These are phyloP conservation scores for Drosophila paracracens DNA, from an alignment of 2,888 invertebrate species.

Conservation along the genomic window DNA sequence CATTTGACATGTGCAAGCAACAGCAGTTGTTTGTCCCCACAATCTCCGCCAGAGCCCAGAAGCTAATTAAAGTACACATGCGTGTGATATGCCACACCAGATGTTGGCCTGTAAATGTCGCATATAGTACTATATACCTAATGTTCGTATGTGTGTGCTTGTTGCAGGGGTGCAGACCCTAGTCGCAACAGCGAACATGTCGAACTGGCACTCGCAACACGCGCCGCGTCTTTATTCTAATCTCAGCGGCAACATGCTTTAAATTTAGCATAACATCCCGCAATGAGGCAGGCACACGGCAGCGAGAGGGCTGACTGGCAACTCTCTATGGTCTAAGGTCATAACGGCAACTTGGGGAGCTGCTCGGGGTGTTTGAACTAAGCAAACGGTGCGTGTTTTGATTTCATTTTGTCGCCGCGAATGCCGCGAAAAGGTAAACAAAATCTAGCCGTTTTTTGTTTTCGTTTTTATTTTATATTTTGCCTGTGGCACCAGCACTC, in stretches of 20 bases:
- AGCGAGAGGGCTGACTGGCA: conserved; percentile 17
- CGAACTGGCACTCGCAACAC: conserved; percentile 46
- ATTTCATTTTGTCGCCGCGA: conserved; percentile 72
- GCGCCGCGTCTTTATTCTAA: conserved; percentile 66
- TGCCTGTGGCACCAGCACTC: conserved; percentile 40
- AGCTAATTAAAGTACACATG: conserved; percentile 78
- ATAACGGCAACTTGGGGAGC: conserved; percentile 55
- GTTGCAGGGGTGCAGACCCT: conserved; percentile 19
- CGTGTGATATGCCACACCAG: conserved; percentile 76
- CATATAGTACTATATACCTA: not conserved
- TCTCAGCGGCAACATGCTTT: conserved; percentile 75
- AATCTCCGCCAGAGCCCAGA: conserved; percentile 8
- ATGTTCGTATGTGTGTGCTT: not conserved
- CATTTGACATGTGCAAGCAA: conserved; percentile 70
- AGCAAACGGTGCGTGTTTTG: conserved; percentile 58
- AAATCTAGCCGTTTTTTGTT: conserved; percentile 32
- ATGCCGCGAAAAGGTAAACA: conserved; percentile 72
- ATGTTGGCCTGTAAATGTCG: conserved; percentile 62
- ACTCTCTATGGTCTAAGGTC: conserved; percentile 62
- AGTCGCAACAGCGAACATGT: conserved; percentile 55
- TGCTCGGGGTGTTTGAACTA: conserved; percentile 60
- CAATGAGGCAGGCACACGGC: conserved; percentile 8
- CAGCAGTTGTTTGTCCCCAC: conserved; percentile 1
- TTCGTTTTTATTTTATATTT: not conserved
- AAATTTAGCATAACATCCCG: conserved; percentile 73